These are phyloP conservation scores for Proctacanthus coquilletti DNA, from an alignment of 1,140 invertebrate genomes.

Conservation along the genomic window DNA sequence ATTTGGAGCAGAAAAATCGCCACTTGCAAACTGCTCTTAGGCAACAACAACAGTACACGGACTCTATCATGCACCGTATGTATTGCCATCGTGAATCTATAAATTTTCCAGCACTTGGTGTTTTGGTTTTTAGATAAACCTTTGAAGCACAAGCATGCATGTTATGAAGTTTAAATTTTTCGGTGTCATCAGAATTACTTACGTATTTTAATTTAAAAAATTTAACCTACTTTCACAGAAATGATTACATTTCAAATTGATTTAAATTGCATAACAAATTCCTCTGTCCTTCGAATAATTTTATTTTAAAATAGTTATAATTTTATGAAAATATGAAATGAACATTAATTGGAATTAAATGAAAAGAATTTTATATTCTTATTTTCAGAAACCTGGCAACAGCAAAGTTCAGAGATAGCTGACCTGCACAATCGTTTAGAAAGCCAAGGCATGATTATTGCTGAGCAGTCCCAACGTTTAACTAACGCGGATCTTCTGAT, in stretches of 20 bases:
- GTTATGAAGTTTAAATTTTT: too few relatives aligned
- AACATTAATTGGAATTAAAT: not conserved
- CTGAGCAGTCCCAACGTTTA: conserved; percentile 48
- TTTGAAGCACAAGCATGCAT: too few relatives aligned
- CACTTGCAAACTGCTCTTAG: conserved; percentile 42
- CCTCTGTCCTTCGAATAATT: not conserved
- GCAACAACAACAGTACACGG: conserved; percentile 45
- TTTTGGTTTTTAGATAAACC: too few relatives aligned
- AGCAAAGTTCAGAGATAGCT: conserved; percentile 41
- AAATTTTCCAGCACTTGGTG: too few relatives aligned
- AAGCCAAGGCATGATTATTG: conserved; percentile 40
- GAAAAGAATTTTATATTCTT: not conserved
- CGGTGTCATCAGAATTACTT: too few relatives aligned
- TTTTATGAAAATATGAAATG: not conserved
- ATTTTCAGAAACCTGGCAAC: conserved; percentile 41
- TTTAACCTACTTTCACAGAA: too few relatives aligned
- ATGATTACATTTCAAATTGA: too few relatives aligned
- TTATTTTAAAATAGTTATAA: not conserved
- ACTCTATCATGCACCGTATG: conserved; percentile 49
- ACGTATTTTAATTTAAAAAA: too few relatives aligned
- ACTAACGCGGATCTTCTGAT: conserved; percentile 55
- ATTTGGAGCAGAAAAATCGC: conserved; percentile 41
- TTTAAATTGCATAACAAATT: too few relatives aligned
- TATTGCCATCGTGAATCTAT: too few relatives aligned
- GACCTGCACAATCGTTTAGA: conserved; percentile 41